phyloP scores from a whole-genome alignment of 2,113 vertebrate species.

The Silurus asotus region DNA sequence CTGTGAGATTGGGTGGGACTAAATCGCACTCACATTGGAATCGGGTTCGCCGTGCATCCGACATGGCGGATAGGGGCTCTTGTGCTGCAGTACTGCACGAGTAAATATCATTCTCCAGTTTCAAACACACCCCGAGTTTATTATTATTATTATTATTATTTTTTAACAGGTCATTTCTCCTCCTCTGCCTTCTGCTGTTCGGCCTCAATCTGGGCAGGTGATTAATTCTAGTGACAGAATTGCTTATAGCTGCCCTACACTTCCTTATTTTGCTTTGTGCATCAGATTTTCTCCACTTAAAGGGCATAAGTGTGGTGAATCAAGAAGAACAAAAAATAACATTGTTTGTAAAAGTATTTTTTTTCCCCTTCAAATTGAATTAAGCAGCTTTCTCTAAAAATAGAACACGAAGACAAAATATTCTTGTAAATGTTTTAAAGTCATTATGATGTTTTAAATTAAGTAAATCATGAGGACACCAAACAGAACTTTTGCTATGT shows the following conservation, averaged over 20 bases:
- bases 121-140: slow-evolving; percentile 19
- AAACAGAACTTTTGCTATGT: too few relatives aligned
- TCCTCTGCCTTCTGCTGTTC: slow-evolving; percentile 36
- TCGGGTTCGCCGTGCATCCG: background rate
- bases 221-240: slow-evolving; percentile 43
- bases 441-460: too few relatives aligned
- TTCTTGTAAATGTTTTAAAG: too few relatives aligned
- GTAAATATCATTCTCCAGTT: background rate
- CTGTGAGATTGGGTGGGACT: background rate
- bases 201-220: slow-evolving; percentile 41
- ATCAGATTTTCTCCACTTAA: slow-evolving; percentile 12
- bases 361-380: background rate
- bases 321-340: background rate
- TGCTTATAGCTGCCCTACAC: slow-evolving; percentile 26
- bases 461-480: too few relatives aligned
- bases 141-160: background rate
- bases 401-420: background rate
- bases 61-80: background rate
- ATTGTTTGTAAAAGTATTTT: background rate
- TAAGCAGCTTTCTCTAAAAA: background rate
- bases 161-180: slow-evolving; percentile 19
- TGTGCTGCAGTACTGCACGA: background rate
- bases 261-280: slow-evolving; percentile 38
- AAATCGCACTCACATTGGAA: background rate
- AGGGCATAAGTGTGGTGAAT: slow-evolving; percentile 1